Base-by-base conservation (phyloP, 2,113 vertebrate species). In the Zootoca vivipara region DNA sequence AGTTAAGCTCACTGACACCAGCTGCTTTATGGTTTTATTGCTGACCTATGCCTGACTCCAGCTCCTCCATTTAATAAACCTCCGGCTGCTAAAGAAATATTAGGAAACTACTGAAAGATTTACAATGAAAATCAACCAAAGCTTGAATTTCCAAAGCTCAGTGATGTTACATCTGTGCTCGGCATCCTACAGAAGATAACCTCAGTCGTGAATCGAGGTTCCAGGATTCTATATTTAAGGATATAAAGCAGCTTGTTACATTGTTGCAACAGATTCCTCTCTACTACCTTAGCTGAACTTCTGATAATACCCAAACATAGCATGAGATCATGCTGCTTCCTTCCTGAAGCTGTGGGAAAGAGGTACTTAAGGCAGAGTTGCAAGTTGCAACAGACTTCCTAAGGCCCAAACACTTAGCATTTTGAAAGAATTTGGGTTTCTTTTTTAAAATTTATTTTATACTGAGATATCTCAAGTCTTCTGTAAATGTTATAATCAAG, bases 331-430 rank as follows among this genome's bases (percentile, higher is more conserved):
- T 30, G 70, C 65, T 65, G 62, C 35, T 75, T 82, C n/a, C 46
- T 64, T 82, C 58, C 40, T 88, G 65, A 87, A 88, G 28, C 38
- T 40, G 35, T 26, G n/a, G 90, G 79, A 83, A 89, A 93, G 91
- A 91, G 84, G 82, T 89, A 93, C 88, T 88, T 64, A 82, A 87
- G 89, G 85, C 81, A 5, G 46, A 84, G 85, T 40, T 67, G 30
- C 84, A 67, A 84, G 85, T 40, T 67, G 30, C 84, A 67, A 81
- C 4, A 12, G 30, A 26, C 52, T 82, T 13, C 35, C 1, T 0
- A 0, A 20, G 26, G 67, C 20, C 12, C 33, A 13, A 35, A 5
- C 24, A 62, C 46, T 80, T 13, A 2, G 0, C 1, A n/a, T 85
- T 24, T 18, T 5, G 42, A 72, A 84, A 56, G 56, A 28, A 77